Evolutionary conservation across 2,113 vertebrate genomes (phyloP), one percentile per base, ranked within the genome.

Genomic region (Acanthochromis polyacanthus): DNA sequence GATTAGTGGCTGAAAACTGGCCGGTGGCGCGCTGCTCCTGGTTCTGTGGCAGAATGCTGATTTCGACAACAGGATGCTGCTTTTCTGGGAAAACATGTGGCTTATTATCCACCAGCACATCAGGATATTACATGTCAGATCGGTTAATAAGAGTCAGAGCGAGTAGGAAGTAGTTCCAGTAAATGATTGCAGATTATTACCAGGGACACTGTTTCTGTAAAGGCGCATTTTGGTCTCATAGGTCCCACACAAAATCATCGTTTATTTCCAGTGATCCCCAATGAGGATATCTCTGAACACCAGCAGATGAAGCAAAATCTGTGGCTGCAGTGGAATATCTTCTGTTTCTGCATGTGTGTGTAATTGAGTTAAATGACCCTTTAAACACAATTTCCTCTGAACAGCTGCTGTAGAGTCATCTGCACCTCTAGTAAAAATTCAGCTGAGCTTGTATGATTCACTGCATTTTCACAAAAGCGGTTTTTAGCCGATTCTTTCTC

Each of bases 371-470:
- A 75, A 80, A 45, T 75, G 25, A 80, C 61, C 19, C 15, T 55
- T 65, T 25, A 58, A 59, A 51, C 32, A 58, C 17, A 48, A 11
- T 62, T 82, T 73, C 48, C 43, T 53, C 75, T 52, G 12, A 69
- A 67, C 68, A 74, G 52, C 55, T 85, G 43, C 5, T 52, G 52
- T 40, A 63, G 36, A 70, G 40, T 71, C 67, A 72, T 63, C 51
- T 59, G 23, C 15, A 59, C 3, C 40, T 63, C 64, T 38, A 11
- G 40, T 38, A 43, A 17, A 38, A 66, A 36, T 22, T 17, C n/a
- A 50, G 43, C 71, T 66, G 51, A 53, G 32, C 30, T 46, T 53
- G 36, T 48, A n/a, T 15, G 4, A 56, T 32, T 80, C 50, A 30
- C 1, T 7, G n/a, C 5, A 15, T 52, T 76, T 48, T 56, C 14